Base-by-base conservation (phyloP, 1,140 invertebrate genomes). In the Diabrotica virgifera region DNA sequence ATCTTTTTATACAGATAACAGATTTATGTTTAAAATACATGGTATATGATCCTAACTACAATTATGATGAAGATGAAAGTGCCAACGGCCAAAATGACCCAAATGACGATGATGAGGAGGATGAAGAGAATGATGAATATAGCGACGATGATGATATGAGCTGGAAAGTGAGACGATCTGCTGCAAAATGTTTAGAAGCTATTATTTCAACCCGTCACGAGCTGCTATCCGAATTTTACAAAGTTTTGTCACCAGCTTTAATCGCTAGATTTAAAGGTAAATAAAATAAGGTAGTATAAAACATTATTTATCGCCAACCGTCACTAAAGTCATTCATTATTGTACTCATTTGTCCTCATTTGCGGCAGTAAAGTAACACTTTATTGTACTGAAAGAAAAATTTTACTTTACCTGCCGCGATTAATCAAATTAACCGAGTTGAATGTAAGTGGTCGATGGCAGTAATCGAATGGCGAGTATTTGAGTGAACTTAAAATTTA, bases 111-210 rank as follows among this genome's bases (percentile, higher is more conserved):
- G 87, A 88, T 60, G 87, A 89, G 65, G 86, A 85, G 40, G 87
- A 91, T 11, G 89, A 89, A 52, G 87, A 91, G 62, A 95, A 96
- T 69, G 94, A 96, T 73, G 94, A 96, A 73, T 99, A 98, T 77
- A 97, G 95, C 46, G 96, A 99, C 80, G 96, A 98, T 81, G 98
- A 99, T 79, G 98, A 99, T 78, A 96, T 99, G 91, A 97, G 94
- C 63, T 99, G 98, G 97, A 99, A 99, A 84, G 91, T 88, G 6
- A 84, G 98, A 56, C 85, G 97, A 53, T 92, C 96, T 5, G 93
- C 97, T 38, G 97, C 97, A 0, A 99, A 99, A 81, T 98, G 97
- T 78, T 81, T 99, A 5, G 96, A 99, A 81, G 94, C 96, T 7
- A 87, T 99, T 13, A 94, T 99, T 65, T 85, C 90, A 0, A 97